phyloP scores from a whole-genome alignment of 2,113 vertebrate genomes.

The Semnopithecus entellus region DNA sequence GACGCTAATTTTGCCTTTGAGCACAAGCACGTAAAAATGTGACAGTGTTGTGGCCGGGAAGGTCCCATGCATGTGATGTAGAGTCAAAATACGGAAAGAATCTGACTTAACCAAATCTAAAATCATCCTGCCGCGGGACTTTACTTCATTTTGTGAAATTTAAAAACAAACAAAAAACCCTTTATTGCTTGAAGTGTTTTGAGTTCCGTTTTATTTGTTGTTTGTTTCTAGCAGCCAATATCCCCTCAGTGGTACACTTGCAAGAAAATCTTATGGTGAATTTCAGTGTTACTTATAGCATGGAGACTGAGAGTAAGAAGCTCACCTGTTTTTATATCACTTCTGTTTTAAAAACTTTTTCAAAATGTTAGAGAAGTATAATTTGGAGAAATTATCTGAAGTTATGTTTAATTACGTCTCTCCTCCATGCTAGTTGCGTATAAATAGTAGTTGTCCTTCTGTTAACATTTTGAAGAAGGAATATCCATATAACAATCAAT shows the following conservation, averaged over 20 bases:
- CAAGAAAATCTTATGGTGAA: not conserved
- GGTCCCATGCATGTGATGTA: not conserved
- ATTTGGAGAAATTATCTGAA: conserved; percentile 11
- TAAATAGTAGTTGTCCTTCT: not conserved
- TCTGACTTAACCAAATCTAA: not conserved
- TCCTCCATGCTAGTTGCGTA: not conserved
- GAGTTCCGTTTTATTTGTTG: not conserved
- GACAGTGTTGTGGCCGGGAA: not conserved
- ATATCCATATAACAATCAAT: not conserved
- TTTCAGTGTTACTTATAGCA: not conserved
- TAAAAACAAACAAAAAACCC: not conserved
- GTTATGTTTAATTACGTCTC: not conserved
- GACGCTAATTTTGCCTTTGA: not conserved
- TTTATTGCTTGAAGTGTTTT: not conserved
- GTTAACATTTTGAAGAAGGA: not conserved
- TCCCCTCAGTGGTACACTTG: not conserved
- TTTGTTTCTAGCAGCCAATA: not conserved
- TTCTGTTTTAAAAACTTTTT: not conserved
- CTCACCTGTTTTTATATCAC: not conserved
- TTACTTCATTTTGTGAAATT: not conserved
- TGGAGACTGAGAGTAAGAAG: not conserved
- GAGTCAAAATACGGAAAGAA: not conserved
- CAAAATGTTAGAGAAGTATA: not conserved
- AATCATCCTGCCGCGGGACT: not conserved
- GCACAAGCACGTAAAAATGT: not conserved